Evolutionary conservation across 2,888 invertebrate species (phyloP).

Genomic region (Yponomeuta evonymella): DNA sequence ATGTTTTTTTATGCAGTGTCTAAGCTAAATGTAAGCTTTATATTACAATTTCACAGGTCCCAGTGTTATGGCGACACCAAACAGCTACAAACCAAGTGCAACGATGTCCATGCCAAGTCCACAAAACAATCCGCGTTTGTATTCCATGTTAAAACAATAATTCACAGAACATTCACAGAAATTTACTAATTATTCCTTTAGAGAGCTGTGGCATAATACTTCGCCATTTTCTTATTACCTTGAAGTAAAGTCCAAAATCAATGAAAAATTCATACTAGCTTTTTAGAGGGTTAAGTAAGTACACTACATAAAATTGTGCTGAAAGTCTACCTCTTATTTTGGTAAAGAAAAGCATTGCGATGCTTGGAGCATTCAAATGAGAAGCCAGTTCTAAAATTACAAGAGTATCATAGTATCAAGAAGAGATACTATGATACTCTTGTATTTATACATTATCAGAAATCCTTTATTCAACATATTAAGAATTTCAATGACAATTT

Average conservation of each 20-base stretch:
- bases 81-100: constrained; percentile 88
- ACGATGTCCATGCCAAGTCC: constrained; percentile 84
- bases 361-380: not conserved
- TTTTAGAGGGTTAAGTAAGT: too few relatives aligned
- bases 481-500: too few relatives aligned
- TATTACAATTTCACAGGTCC: constrained; percentile 14
- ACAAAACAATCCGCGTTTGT: constrained; percentile 84
- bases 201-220: too few relatives aligned
- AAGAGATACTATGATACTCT: too few relatives aligned
- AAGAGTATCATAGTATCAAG: not conserved
- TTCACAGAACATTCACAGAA: not conserved
- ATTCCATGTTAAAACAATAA: constrained; percentile 28
- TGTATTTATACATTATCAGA: too few relatives aligned
- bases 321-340: not conserved
- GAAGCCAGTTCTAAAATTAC: not conserved
- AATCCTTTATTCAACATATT: too few relatives aligned
- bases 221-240: too few relatives aligned
- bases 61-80: constrained; percentile 83
- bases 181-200: too few relatives aligned
- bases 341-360: constrained; percentile 6
- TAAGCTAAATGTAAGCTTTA: not conserved
- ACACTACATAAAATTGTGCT: too few relatives aligned
- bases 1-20: too few relatives aligned
- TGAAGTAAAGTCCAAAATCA: too few relatives aligned
- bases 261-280: too few relatives aligned